Conservation (phyloP, 2,888 invertebrate genomes). For the Drosophila eohydei region DNA sequence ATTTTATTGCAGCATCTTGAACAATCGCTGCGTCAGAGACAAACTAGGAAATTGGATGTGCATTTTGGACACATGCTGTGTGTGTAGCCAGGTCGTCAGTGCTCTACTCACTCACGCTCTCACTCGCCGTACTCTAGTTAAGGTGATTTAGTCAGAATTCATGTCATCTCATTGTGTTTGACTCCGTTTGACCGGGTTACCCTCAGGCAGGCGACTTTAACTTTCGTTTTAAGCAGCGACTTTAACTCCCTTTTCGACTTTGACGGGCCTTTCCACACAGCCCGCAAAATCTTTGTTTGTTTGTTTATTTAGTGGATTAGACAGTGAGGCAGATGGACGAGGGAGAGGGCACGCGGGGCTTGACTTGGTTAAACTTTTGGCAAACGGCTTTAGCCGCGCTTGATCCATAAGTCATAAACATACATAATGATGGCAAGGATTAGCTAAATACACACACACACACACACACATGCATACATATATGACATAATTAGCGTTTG, state of each 20-base stretch:
- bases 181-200: conserved; percentile 47
- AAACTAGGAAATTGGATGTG: conserved; percentile 32
- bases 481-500: conserved; percentile 47
- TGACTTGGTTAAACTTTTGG: conserved; percentile 20
- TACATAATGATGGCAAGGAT: conserved; percentile 58
- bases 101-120: neutral
- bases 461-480: neutral
- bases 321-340: conserved; percentile 7
- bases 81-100: too few relatives aligned
- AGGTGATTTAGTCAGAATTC: conserved; percentile 61
- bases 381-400: conserved; percentile 32
- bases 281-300: conserved; percentile 35
- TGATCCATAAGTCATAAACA: conserved; percentile 63
- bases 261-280: conserved; percentile 37
- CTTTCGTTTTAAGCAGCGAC: conserved; percentile 23
- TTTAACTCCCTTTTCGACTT: conserved; percentile 28
- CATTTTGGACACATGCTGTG: conserved; percentile 59
- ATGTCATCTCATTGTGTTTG: conserved; percentile 30
- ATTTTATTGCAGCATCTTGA: conserved; percentile 84
- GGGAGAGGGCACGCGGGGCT: neutral
- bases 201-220: conserved; percentile 21
- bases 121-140: conserved; percentile 55
- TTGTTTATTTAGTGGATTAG: conserved; percentile 59
- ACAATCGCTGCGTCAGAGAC: conserved; percentile 67
- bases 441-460: conserved; percentile 18